phyloP scores from a whole-genome alignment of 1,140 invertebrate genomes.

The Zaprionus nigranus region DNA sequence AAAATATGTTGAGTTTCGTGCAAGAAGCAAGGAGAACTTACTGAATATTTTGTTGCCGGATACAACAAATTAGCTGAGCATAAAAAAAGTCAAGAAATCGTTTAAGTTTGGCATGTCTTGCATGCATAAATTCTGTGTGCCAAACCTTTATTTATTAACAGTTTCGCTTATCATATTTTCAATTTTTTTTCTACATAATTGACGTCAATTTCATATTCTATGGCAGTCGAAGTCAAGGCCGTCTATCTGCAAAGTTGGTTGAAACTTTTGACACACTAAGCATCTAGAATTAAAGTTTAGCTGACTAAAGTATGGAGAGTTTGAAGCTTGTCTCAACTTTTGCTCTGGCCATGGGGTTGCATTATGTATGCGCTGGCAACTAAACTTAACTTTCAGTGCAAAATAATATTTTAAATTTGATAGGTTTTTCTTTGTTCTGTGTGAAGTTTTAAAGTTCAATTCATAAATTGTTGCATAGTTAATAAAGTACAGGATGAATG shows the following conservation, averaged over 20 bases:
- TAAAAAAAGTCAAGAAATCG: background rate
- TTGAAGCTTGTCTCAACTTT: conserved; percentile 1
- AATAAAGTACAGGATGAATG: background rate
- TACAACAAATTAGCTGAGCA: background rate
- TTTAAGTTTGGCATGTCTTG: background rate
- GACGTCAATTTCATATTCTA: background rate
- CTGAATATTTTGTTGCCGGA: background rate
- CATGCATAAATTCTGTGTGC: background rate
- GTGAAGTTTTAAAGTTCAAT: background rate
- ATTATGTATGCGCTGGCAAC: background rate
- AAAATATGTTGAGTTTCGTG: conserved; percentile 16
- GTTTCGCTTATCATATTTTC: conserved; percentile 1
- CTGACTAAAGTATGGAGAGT: background rate
- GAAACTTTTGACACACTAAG: conserved; percentile 9
- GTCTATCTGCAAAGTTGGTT: background rate
- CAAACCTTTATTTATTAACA: too few relatives aligned
- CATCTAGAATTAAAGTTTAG: background rate
- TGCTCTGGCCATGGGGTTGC: background rate
- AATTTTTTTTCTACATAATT: background rate
- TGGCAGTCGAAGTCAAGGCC: background rate
- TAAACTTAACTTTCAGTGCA: background rate
- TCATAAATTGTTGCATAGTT: background rate
- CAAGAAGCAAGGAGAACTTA: too few relatives aligned
- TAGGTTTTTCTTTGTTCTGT: background rate
- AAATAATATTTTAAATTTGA: background rate